phyloP scores from a whole-genome alignment of 2,113 vertebrate species.

The Megaleporinus macrocephalus region DNA sequence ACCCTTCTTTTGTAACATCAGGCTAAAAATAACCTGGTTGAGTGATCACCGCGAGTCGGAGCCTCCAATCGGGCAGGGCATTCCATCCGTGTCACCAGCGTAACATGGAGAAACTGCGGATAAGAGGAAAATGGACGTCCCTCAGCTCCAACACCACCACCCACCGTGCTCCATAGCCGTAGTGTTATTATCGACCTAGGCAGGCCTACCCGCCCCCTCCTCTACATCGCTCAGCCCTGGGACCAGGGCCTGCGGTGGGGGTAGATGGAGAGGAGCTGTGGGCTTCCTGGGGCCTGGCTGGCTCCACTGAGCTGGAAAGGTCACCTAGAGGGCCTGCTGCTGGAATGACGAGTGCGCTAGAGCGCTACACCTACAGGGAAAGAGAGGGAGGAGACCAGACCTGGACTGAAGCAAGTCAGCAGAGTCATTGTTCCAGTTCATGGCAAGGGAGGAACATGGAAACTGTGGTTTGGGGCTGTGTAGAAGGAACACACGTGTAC shows the following conservation, averaged over 20 bases:
- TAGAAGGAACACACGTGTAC: no score
- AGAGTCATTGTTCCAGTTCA: constrained; percentile 28
- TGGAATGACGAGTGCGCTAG: constrained; percentile 28
- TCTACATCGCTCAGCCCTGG: not conserved
- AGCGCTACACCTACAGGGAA: constrained; percentile 12
- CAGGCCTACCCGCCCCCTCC: not conserved
- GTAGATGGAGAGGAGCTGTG: constrained; percentile 31
- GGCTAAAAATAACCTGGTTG: not conserved
- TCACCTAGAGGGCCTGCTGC: constrained; percentile 46
- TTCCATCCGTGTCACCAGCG: not conserved
- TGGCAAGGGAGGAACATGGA: not conserved
- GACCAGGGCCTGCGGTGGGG: constrained; percentile 30
- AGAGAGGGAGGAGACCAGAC: constrained; percentile 23
- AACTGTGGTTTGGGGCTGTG: no score
- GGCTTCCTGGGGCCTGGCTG: constrained; percentile 44
- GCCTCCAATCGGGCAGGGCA: not conserved
- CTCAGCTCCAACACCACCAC: not conserved
- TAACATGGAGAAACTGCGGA: not conserved
- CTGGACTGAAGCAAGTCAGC: constrained; percentile 28
- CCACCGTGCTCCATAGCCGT: not conserved
- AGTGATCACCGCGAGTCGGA: not conserved
- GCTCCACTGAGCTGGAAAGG: constrained; percentile 51
- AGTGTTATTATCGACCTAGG: constrained; percentile 33
- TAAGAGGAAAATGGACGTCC: not conserved
- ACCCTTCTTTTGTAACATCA: no score